Evolutionary conservation across 2,113 vertebrate species (phyloP).

Genomic region (Protobothrops mucrosquamatus): DNA sequence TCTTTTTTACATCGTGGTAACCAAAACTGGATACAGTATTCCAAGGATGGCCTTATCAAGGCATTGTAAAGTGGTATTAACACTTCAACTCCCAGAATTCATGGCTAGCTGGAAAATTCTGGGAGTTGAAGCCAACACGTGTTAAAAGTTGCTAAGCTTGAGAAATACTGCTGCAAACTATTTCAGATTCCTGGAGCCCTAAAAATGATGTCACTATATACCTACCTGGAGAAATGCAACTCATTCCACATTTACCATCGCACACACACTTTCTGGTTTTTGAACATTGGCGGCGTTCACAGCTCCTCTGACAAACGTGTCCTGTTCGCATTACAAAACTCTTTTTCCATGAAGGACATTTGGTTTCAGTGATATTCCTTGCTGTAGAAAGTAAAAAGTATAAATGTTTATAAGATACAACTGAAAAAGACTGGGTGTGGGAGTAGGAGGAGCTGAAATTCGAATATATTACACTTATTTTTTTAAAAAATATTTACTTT

Average conservation of each 20-base stretch:
- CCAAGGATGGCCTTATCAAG: no score
- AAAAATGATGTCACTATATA: not conserved
- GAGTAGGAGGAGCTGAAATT: not conserved
- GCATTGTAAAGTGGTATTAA: no score
- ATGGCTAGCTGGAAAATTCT: not conserved
- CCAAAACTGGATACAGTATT: no score
- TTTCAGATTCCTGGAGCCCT: not conserved
- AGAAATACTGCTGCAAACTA: not conserved
- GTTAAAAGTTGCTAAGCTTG: not conserved
- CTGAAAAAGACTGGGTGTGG: not conserved
- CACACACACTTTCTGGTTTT: slow-evolving; percentile 75
- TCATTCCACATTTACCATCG: slow-evolving; percentile 79
- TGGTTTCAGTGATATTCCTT: not conserved
- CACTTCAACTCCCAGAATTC: not conserved
- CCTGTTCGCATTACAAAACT: slow-evolving; percentile 19
- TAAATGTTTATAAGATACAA: no score
- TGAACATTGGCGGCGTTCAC: slow-evolving; percentile 70
- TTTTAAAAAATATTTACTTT: not conserved
- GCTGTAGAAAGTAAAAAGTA: not conserved
- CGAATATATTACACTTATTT: not conserved
- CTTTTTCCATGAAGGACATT: slow-evolving; percentile 21
- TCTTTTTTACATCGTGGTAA: no score
- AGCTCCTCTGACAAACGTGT: slow-evolving; percentile 71
- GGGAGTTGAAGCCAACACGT: not conserved
- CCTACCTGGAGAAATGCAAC: slow-evolving; percentile 78